These are phyloP conservation scores for Gryon sp. DNA, from an alignment of 1,140 invertebrate species.

Conservation along the genomic window DNA sequence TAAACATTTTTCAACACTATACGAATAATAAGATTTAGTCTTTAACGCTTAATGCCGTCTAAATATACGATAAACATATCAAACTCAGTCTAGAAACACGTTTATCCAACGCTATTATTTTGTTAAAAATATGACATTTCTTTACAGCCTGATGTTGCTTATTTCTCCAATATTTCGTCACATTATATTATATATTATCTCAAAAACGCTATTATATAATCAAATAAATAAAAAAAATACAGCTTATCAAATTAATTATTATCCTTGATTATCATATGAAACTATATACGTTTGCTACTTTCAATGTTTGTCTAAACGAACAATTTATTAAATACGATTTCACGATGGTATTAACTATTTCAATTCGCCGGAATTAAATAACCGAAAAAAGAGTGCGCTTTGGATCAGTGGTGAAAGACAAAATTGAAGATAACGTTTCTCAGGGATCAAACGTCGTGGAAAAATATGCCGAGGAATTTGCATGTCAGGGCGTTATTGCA, in stretches of 20 bases:
- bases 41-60: too few relatives aligned
- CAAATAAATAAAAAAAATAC: constrained; percentile 36
- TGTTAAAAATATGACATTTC: constrained; percentile 32
- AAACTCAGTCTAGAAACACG: neutral
- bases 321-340: constrained; percentile 32
- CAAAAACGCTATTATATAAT: too few relatives aligned
- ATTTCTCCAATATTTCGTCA: constrained; percentile 10
- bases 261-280: too few relatives aligned
- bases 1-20: too few relatives aligned
- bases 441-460: constrained; percentile 53
- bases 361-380: constrained; percentile 33
- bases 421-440: constrained; percentile 39
- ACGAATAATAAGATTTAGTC: too few relatives aligned
- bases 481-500: constrained; percentile 70
- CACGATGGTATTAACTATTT: constrained; percentile 27
- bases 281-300: constrained; percentile 28
- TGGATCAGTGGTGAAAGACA: constrained; percentile 26
- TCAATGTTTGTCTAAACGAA: constrained; percentile 8
- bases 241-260: too few relatives aligned
- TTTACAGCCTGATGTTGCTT: constrained; percentile 19
- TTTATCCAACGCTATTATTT: too few relatives aligned
- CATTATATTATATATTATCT: too few relatives aligned
- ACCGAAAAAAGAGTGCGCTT: constrained; percentile 9
- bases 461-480: constrained; percentile 72
- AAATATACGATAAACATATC: too few relatives aligned